Evolutionary conservation across 2,113 vertebrate genomes (phyloP).

Genomic region (Chloropsis cyanopogon): DNA sequence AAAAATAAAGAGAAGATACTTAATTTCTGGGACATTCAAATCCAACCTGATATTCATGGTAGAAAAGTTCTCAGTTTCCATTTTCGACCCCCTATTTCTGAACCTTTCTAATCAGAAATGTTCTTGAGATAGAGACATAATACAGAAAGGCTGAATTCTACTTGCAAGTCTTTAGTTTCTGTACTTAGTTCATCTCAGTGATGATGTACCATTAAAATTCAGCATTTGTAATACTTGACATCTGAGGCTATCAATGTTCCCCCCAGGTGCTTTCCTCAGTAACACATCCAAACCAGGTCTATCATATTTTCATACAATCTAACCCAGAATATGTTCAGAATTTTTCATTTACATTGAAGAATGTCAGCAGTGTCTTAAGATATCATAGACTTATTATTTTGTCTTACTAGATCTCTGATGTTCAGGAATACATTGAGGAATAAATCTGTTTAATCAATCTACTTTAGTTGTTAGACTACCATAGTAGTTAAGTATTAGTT

Average conservation of each 20-base stretch:
- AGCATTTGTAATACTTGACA: neutral
- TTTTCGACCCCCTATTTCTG: neutral
- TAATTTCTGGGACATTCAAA: neutral
- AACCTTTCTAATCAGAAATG: neutral
- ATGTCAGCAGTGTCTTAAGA: neutral
- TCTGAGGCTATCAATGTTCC: neutral
- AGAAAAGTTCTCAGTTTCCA: neutral
- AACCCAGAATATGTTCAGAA: neutral
- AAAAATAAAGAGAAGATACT: neutral
- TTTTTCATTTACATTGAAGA: neutral
- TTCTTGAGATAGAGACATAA: neutral
- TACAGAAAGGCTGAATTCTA: neutral
- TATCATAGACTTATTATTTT: neutral
- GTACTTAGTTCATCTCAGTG: neutral
- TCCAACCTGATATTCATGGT: neutral
- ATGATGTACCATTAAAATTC: neutral
- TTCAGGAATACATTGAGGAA: neutral
- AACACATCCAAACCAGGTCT: neutral
- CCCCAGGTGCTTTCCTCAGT: neutral
- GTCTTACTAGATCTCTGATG: neutral
- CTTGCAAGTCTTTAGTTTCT: neutral
- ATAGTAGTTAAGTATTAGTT: neutral
- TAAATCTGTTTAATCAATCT: neutral
- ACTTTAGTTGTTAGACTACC: neutral
- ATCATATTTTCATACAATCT: neutral